Conservation (phyloP, 2,113 vertebrate genomes). For the Sylvietta virens region DNA sequence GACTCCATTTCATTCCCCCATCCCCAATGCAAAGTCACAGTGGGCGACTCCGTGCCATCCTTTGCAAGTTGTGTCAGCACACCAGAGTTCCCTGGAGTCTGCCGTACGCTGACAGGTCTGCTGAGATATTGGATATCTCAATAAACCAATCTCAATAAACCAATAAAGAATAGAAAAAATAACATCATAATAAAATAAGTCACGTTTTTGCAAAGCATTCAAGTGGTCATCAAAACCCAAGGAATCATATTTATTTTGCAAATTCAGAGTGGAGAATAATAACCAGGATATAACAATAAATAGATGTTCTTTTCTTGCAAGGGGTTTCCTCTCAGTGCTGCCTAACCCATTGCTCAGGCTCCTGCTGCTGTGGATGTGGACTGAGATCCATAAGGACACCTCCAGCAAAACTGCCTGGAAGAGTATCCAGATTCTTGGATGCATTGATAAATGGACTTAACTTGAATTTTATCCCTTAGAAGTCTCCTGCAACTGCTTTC, state of each 20-base stretch:
- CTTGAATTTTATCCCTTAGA: background rate
- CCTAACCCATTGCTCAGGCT: background rate
- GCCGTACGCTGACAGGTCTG: background rate
- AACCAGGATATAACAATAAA: background rate
- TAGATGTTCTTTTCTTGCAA: accelerated
- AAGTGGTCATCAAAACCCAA: background rate
- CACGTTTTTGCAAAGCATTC: background rate
- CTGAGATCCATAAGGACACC: background rate
- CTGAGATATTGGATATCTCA: background rate
- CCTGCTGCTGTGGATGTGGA: background rate
- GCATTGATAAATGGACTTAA: background rate
- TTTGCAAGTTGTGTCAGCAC: background rate
- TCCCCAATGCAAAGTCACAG: background rate
- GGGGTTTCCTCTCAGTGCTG: background rate
- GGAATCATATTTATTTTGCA: background rate
- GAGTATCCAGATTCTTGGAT: background rate
- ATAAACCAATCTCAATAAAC: no score
- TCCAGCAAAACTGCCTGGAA: background rate
- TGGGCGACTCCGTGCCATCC: accelerated
- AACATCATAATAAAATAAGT: background rate
- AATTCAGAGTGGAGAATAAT: background rate
- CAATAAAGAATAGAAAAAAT: background rate
- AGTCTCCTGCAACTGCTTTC: background rate
- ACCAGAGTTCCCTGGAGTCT: background rate
- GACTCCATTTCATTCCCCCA: background rate